Evolutionary conservation across 1,140 invertebrate species (phyloP).

Genomic region (Drosophila dunni): DNA sequence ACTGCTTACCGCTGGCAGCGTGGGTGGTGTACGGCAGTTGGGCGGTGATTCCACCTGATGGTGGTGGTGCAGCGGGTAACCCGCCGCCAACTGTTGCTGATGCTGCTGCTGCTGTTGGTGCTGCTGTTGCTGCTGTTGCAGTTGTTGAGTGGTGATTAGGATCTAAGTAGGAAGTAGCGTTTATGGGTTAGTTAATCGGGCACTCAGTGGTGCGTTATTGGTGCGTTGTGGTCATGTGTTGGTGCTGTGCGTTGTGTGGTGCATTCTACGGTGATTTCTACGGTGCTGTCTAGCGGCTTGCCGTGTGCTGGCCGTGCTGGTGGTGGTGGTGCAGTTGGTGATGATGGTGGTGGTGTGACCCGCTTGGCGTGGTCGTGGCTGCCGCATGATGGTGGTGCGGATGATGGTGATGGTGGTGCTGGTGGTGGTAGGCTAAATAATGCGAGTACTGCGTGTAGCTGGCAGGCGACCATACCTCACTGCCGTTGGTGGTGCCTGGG

Average conservation of each 20-base stretch:
- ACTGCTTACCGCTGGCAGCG: slow-evolving; percentile 62
- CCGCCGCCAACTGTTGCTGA: slow-evolving; percentile 47
- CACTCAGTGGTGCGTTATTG: slow-evolving; percentile 45
- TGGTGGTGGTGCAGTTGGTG: slow-evolving; percentile 73
- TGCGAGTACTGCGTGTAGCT: slow-evolving; percentile 84
- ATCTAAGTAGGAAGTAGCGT: slow-evolving; percentile 70
- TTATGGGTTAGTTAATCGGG: slow-evolving; percentile 65
- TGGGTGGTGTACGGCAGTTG: slow-evolving; percentile 60
- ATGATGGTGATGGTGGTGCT: slow-evolving; percentile 69
- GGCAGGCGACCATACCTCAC: slow-evolving; percentile 85
- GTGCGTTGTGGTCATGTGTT: slow-evolving; percentile 47
- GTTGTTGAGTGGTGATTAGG: slow-evolving; percentile 65
- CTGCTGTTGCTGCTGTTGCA: slow-evolving; percentile 65
- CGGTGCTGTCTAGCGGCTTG: slow-evolving; percentile 54
- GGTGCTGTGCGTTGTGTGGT: slow-evolving; percentile 55
- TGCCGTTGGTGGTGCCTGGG: slow-evolving; percentile 47
- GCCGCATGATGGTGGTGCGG: slow-evolving; percentile 58
- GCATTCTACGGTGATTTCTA: slow-evolving; percentile 58
- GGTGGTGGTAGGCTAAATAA: slow-evolving; percentile 84
- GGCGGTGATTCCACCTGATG: slow-evolving; percentile 55
- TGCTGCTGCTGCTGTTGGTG: slow-evolving; percentile 71
- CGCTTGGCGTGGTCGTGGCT: slow-evolving; percentile 58
- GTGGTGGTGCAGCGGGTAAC: slow-evolving; percentile 59
- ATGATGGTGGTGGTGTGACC: slow-evolving; percentile 69
- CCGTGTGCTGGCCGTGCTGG: slow-evolving; percentile 64